Conservation (phyloP, 2,113 vertebrate species). For the Notothenia coriiceps region DNA sequence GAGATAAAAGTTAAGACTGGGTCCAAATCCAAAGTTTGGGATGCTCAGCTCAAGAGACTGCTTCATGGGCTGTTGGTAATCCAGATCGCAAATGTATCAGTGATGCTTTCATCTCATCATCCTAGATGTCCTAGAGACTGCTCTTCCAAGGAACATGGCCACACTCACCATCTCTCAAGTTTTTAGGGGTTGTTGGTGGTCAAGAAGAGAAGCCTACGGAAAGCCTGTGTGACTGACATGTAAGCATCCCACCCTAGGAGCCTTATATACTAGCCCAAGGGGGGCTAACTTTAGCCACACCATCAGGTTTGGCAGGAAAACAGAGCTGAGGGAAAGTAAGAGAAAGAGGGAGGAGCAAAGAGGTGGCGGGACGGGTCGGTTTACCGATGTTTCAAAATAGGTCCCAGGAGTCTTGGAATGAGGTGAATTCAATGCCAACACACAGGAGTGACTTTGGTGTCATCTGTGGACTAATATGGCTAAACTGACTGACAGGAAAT, state of each 20-base stretch:
- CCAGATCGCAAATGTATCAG: slow-evolving; percentile 53
- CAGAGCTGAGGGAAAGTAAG: slow-evolving; percentile 77
- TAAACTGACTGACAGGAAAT: slow-evolving; percentile 40
- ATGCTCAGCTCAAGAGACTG: slow-evolving; percentile 16
- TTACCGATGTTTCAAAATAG: slow-evolving; percentile 84
- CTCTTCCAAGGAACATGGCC: slow-evolving; percentile 33
- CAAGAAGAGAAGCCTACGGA: slow-evolving; percentile 82
- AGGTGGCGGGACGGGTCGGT: slow-evolving; percentile 67
- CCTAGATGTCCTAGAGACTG: slow-evolving; percentile 47
- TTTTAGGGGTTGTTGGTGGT: slow-evolving; percentile 78
- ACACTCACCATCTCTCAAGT: slow-evolving; percentile 86
- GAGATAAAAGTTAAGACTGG: slow-evolving; percentile 16
- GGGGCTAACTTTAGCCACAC: slow-evolving; percentile 85
- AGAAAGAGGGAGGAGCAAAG: slow-evolving; percentile 76
- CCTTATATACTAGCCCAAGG: slow-evolving; percentile 82
- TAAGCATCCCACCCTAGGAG: slow-evolving; percentile 56
- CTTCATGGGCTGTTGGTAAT: slow-evolving; percentile 52
- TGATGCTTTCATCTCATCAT: slow-evolving; percentile 54
- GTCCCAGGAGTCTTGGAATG: slow-evolving; percentile 82
- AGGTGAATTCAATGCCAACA: slow-evolving; percentile 83
- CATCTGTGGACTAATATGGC: slow-evolving; percentile 82
- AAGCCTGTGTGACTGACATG: slow-evolving; percentile 85
- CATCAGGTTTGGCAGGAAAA: slow-evolving; percentile 86
- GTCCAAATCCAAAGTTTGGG: slow-evolving; percentile 44
- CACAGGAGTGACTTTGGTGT: slow-evolving; percentile 70